These are phyloP conservation scores for Podabrus alpinus DNA, from an alignment of 2,888 invertebrate species.

Conservation along the genomic window DNA sequence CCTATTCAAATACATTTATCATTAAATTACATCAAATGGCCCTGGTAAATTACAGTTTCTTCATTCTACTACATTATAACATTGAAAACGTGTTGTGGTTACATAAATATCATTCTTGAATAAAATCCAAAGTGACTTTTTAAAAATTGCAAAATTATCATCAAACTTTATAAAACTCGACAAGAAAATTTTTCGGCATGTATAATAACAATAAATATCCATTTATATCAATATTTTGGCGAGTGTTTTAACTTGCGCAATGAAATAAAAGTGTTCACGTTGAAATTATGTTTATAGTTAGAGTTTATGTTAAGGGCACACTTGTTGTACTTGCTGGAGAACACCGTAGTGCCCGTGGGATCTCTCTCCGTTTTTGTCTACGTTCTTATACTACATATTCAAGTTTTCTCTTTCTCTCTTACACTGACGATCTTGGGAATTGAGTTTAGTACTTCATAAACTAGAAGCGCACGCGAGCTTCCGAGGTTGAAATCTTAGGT, in stretches of 20 bases:
- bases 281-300: conserved; percentile 58
- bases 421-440: conserved; percentile 43
- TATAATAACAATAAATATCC: conserved; percentile 30
- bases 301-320: conserved; percentile 57
- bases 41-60: background rate
- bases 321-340: conserved; percentile 54
- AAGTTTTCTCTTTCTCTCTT: conserved; percentile 35
- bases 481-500: conserved; percentile 56
- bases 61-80: background rate
- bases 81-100: background rate
- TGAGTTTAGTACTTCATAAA: conserved; percentile 58
- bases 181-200: background rate
- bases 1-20: background rate
- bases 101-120: background rate
- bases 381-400: conserved; percentile 25
- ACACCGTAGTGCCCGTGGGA: conserved; percentile 47
- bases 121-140: background rate
- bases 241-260: conserved; percentile 46
- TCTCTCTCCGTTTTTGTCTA: conserved; percentile 35
- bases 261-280: conserved; percentile 55
- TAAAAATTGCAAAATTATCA: background rate
- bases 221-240: conserved; percentile 45
- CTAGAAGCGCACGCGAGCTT: conserved; percentile 56
- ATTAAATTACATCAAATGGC: background rate
- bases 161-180: background rate